phyloP scores from a whole-genome alignment of 2,113 vertebrate species.

The Sakesphorus luctuosus region DNA sequence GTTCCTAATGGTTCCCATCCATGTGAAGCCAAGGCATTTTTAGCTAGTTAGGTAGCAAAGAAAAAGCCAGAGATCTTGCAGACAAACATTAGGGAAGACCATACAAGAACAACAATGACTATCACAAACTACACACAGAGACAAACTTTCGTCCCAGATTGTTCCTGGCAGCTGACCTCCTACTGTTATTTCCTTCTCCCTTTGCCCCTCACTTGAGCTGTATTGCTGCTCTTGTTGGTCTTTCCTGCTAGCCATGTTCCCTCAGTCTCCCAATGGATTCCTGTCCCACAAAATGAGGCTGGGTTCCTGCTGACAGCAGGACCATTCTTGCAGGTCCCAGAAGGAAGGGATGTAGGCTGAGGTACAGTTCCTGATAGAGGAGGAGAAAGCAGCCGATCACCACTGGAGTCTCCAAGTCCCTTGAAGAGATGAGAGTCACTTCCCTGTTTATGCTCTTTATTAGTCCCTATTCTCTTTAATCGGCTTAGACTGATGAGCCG shows the following conservation, averaged over 20 bases:
- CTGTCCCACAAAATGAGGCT: neutral
- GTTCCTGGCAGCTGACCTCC: neutral
- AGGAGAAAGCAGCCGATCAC: neutral
- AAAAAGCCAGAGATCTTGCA: neutral
- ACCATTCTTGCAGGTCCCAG: neutral
- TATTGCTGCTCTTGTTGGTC: neutral
- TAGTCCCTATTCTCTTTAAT: slow-evolving; percentile 67
- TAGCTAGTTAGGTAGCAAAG: neutral
- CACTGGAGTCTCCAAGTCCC: slow-evolving; percentile 19
- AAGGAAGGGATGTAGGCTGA: neutral
- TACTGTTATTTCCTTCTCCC: neutral
- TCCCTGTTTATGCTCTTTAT: slow-evolving; percentile 59
- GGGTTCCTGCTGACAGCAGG: neutral
- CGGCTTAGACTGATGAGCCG: slow-evolving; percentile 62
- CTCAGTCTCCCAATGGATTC: neutral
- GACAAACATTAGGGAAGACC: neutral
- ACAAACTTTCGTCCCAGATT: neutral
- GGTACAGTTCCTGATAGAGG: neutral
- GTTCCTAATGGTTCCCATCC: neutral
- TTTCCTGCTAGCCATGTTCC: neutral
- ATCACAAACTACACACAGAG: neutral
- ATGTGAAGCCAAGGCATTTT: neutral
- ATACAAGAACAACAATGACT: neutral
- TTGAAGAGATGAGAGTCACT: slow-evolving; percentile 56
- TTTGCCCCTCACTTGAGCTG: neutral